Evolutionary conservation across 2,888 invertebrate species (phyloP).

Genomic region (Polyploca ridens): DNA sequence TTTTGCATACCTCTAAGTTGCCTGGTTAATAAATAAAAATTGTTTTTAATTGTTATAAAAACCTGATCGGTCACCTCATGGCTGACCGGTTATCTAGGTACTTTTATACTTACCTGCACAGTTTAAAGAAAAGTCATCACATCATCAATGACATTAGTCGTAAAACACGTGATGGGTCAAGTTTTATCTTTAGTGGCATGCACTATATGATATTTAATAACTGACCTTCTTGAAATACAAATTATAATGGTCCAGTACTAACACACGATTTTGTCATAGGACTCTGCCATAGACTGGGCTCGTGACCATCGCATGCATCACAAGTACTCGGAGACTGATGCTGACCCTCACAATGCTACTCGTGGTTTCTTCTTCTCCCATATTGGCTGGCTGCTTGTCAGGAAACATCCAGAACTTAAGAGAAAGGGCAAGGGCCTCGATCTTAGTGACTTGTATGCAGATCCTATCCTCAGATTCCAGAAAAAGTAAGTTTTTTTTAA

Average conservation of each 20-base stretch:
- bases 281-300: slow-evolving; percentile 91
- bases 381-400: slow-evolving; percentile 96
- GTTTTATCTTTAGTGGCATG: no score
- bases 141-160: no score
- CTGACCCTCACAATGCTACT: slow-evolving; percentile 96
- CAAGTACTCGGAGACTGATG: slow-evolving; percentile 96
- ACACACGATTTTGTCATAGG: slow-evolving; percentile 68
- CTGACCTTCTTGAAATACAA: no score
- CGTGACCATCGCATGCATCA: slow-evolving; percentile 94
- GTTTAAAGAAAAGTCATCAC: no score
- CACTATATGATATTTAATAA: no score
- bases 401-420: slow-evolving; percentile 96
- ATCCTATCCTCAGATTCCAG: slow-evolving; percentile 94
- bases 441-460: slow-evolving; percentile 91
- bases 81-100: no score
- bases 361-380: slow-evolving; percentile 98
- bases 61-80: no score
- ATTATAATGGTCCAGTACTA: not conserved
- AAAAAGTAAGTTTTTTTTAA: slow-evolving; percentile 87
- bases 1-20: no score
- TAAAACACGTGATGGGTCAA: no score
- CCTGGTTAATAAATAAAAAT: no score
- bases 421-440: slow-evolving; percentile 94
- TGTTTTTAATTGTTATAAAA: no score
- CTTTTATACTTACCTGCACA: no score